phyloP scores from a whole-genome alignment of 2,797 vertebrate species.

The Botia almorhae region DNA sequence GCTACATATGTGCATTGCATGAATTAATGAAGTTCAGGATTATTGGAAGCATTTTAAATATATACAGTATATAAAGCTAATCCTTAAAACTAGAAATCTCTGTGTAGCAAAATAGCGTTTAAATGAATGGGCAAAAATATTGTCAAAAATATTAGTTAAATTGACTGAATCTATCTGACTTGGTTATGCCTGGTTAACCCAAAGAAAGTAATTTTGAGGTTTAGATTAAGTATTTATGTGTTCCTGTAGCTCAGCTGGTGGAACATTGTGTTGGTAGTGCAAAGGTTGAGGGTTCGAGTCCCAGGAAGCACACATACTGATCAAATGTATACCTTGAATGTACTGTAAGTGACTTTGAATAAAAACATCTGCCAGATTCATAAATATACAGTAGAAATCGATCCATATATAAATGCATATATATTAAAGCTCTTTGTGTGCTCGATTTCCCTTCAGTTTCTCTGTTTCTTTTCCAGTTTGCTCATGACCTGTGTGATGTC shows the following conservation, averaged over 20 bases:
- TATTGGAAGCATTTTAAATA: background rate
- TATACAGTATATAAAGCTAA: background rate
- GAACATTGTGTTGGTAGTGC: too few relatives aligned
- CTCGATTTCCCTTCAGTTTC: constrained; percentile 35
- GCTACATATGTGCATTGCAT: background rate
- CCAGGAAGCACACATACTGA: too few relatives aligned
- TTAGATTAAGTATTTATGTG: background rate
- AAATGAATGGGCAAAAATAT: too few relatives aligned
- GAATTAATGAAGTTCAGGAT: background rate
- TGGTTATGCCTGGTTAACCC: background rate
- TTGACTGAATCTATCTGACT: background rate
- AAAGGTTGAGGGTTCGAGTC: too few relatives aligned
- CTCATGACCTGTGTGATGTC: constrained; percentile 99
- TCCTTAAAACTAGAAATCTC: background rate
- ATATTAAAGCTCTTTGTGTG: background rate
- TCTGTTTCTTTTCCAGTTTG: constrained; percentile 87
- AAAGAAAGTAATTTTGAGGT: background rate
- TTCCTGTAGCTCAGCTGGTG: too few relatives aligned
- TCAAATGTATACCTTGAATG: too few relatives aligned
- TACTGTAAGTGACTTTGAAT: too few relatives aligned
- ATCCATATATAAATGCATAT: background rate
- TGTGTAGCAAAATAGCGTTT: background rate
- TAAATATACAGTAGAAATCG: too few relatives aligned
- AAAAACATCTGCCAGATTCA: too few relatives aligned
- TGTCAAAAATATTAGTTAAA: background rate